Percentiles rank a stretch among this genome's conserved stretches.
Conservation (phyloP, 2,888 invertebrate genomes). For the Pterostichus niger region DNA sequence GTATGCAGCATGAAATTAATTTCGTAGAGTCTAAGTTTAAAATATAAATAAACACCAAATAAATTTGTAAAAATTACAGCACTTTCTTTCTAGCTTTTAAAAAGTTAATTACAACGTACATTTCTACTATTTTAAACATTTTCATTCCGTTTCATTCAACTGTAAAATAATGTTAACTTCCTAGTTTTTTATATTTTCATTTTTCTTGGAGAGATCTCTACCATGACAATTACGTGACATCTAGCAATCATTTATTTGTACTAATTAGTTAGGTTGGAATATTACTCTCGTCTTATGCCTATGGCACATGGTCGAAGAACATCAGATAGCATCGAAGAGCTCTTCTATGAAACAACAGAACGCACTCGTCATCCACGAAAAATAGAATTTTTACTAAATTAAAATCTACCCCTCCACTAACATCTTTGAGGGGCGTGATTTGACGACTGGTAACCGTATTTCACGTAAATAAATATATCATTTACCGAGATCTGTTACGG, state of each 20-base stretch:
- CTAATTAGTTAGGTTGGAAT: slow-evolving; percentile 28
- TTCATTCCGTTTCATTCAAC: slow-evolving; percentile 33
- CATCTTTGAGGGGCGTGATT: too few relatives aligned
- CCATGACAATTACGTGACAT: slow-evolving; percentile 38
- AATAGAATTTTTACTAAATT: too few relatives aligned
- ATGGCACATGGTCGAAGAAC: too few relatives aligned
- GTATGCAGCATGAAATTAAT: not conserved
- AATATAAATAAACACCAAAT: slow-evolving; percentile 34
- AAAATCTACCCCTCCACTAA: too few relatives aligned
- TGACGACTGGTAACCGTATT: too few relatives aligned
- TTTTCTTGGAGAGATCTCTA: not conserved
- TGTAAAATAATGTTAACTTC: slow-evolving; percentile 52
- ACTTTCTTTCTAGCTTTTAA: slow-evolving; percentile 39
- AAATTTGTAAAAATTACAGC: slow-evolving; percentile 24
- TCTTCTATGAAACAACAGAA: too few relatives aligned
- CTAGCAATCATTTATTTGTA: slow-evolving; percentile 40
- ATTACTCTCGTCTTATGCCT: not conserved
- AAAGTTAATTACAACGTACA: slow-evolving; percentile 53
- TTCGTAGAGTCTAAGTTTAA: not conserved
- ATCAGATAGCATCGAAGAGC: too few relatives aligned
- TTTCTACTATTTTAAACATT: slow-evolving; percentile 46
- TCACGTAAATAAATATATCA: too few relatives aligned
- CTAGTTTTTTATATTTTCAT: slow-evolving; percentile 54
- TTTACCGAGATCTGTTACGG: too few relatives aligned
- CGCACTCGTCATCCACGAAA: too few relatives aligned